phyloP scores from a whole-genome alignment of 1,140 invertebrate species.

The Diprion similis region DNA sequence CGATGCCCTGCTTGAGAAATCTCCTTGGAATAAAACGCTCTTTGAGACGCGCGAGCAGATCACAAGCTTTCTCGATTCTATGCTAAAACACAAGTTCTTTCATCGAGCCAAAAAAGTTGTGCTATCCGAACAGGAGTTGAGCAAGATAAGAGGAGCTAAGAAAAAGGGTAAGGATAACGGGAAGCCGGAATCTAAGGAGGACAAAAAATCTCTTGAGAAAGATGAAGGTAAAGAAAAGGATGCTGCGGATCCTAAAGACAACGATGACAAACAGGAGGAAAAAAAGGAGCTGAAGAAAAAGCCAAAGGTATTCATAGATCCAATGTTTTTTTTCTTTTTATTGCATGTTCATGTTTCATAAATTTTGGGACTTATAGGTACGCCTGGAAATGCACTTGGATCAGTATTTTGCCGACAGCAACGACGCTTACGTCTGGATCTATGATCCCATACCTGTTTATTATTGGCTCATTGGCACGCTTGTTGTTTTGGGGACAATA shows the following conservation, averaged over 20 bases:
- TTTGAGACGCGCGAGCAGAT: constrained; percentile 85
- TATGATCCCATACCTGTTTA: constrained; percentile 97
- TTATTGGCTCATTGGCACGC: constrained; percentile 93
- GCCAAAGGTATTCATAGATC: constrained; percentile 46
- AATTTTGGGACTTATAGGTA: constrained; percentile 51
- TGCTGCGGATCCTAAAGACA: constrained; percentile 43
- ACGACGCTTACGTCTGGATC: constrained; percentile 98
- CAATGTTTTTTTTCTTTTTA: constrained; percentile 6
- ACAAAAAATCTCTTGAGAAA: constrained; percentile 50
- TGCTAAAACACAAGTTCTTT: constrained; percentile 93
- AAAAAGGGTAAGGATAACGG: constrained; percentile 73
- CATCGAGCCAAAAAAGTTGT: constrained; percentile 89
- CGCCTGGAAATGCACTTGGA: constrained; percentile 96
- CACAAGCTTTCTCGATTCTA: constrained; percentile 81
- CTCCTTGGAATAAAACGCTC: constrained; percentile 86
- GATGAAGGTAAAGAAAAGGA: constrained; percentile 63
- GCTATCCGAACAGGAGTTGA: constrained; percentile 55
- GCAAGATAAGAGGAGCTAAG: constrained; percentile 67
- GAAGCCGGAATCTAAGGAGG: constrained; percentile 61
- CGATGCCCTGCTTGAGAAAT: constrained; percentile 84
- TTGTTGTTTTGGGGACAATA: constrained; percentile 92
- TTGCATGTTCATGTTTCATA: neutral
- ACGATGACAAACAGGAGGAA: constrained; percentile 40
- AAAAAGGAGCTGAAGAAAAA: constrained; percentile 47
- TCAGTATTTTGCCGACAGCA: constrained; percentile 90